These are phyloP conservation scores for Scaeva pyrastri DNA, from an alignment of 2,888 invertebrate genomes.

Conservation along the genomic window DNA sequence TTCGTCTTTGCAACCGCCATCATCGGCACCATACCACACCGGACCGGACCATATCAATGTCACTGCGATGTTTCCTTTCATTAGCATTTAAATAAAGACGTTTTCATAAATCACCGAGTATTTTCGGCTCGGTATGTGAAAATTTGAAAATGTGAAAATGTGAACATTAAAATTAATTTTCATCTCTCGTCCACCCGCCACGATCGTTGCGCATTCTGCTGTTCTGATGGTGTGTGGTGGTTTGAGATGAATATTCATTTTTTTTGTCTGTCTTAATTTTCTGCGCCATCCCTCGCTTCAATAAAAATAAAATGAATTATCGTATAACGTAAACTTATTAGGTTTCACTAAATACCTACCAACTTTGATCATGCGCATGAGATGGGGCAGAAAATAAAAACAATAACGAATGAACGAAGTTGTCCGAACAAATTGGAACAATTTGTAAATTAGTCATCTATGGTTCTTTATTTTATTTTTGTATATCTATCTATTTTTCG, in stretches of 20 bases:
- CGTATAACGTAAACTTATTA: slow-evolving; percentile 71
- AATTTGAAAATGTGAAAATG: slow-evolving; percentile 45
- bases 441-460: slow-evolving; percentile 50
- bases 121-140: slow-evolving; percentile 24
- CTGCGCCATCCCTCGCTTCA: slow-evolving; percentile 50
- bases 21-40: not conserved
- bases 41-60: slow-evolving; percentile 53
- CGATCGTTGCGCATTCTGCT: not conserved
- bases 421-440: slow-evolving; percentile 53
- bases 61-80: slow-evolving; percentile 56
- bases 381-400: slow-evolving; percentile 30
- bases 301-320: slow-evolving; percentile 69
- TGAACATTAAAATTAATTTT: slow-evolving; percentile 41
- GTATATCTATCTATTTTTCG: slow-evolving; percentile 17
- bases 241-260: slow-evolving; percentile 21
- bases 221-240: not conserved
- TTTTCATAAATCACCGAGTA: slow-evolving; percentile 51
- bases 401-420: slow-evolving; percentile 6
- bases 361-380: slow-evolving; percentile 52
- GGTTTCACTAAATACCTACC: slow-evolving; percentile 61
- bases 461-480: slow-evolving; percentile 47
- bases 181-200: slow-evolving; percentile 1
- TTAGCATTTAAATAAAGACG: slow-evolving; percentile 61
- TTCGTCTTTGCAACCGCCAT: slow-evolving; percentile 10
- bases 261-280: slow-evolving; percentile 28